phyloP scores from a whole-genome alignment of 1,140 invertebrate species.

The Achatina immaculata region DNA sequence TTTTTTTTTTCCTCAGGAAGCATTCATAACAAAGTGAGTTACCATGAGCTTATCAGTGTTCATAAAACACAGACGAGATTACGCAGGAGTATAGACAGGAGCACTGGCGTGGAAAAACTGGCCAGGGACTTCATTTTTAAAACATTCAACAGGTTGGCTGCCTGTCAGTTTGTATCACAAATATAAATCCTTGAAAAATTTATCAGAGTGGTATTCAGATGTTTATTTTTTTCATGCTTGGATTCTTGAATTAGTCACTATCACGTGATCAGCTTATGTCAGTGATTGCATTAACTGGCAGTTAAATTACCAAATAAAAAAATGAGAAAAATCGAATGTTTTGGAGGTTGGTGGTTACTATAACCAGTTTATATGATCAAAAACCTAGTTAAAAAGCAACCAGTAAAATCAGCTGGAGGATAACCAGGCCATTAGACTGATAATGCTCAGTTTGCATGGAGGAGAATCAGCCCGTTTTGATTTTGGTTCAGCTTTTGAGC shows the following conservation, averaged over 20 bases:
- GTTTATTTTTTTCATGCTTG: neutral
- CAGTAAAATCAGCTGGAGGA: no score
- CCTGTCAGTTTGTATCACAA: neutral
- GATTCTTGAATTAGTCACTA: neutral
- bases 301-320: neutral
- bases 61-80: slow-evolving; percentile 3
- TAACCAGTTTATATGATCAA: no score
- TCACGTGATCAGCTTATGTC: neutral
- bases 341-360: no score
- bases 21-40: slow-evolving; percentile 21
- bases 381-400: no score
- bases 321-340: neutral
- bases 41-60: slow-evolving; percentile 22
- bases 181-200: neutral
- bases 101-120: neutral
- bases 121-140: slow-evolving; percentile 14
- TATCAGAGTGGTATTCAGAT: neutral
- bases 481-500: no score
- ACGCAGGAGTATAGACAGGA: neutral
- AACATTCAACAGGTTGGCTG: slow-evolving; percentile 10
- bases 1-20: neutral
- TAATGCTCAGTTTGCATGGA: no score
- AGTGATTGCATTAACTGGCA: neutral
- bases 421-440: no score
- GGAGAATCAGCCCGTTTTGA: no score